Percentiles rank a stretch among this genome's conserved stretches.
Evolutionary conservation across 2,113 vertebrate genomes (phyloP).

Genomic region (Petaurus breviceps): DNA sequence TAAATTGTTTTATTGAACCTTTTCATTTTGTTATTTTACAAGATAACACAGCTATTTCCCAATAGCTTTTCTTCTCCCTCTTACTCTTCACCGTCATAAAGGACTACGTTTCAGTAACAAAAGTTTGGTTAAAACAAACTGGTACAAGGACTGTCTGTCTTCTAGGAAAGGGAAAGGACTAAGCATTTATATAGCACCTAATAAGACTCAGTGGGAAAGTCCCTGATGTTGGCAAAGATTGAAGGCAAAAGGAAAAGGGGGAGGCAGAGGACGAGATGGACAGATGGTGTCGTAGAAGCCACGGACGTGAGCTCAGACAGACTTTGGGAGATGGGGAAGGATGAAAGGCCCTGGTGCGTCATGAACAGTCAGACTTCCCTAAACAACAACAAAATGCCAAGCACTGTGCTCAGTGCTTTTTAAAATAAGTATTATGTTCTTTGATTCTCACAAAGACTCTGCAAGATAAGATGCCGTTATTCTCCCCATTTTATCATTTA

Average conservation of each 20-base stretch:
- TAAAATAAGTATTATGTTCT: not conserved
- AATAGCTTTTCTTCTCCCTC: too few species aligned
- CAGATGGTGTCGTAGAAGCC: not conserved
- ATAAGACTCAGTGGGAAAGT: not conserved
- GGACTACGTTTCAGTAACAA: too few species aligned
- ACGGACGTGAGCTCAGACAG: not conserved
- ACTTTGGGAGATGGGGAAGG: not conserved
- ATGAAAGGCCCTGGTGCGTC: not conserved
- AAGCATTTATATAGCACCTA: too few species aligned
- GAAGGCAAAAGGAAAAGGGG: not conserved
- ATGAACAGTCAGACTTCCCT: not conserved
- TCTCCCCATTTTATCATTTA: too few species aligned
- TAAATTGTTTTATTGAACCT: too few species aligned
- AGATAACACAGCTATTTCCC: too few species aligned
- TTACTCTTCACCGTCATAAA: too few species aligned
- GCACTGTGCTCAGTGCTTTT: not conserved
- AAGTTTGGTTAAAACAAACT: too few species aligned
- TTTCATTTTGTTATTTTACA: too few species aligned
- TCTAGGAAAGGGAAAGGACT: too few species aligned
- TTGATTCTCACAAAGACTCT: not conserved
- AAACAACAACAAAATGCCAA: not conserved
- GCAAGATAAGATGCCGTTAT: not conserved
- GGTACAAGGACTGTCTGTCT: too few species aligned
- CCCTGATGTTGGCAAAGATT: too few species aligned
- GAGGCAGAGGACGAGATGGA: not conserved